Evolutionary conservation across 2,797 vertebrate species (phyloP), one percentile per base, ranked within the genome.

Genomic region (Cirrhinus molitorella): DNA sequence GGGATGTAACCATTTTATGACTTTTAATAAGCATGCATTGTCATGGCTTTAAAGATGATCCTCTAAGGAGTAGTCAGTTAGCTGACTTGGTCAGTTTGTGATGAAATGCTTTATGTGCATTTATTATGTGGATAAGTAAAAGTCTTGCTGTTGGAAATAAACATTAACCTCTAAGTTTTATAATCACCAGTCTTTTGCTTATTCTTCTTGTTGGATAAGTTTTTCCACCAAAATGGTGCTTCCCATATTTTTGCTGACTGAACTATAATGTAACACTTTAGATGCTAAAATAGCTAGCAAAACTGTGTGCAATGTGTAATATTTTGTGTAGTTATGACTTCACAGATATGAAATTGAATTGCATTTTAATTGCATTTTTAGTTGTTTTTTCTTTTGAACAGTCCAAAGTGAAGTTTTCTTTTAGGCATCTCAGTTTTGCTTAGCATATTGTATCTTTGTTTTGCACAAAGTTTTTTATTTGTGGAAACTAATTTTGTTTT

Each of bases 21-120:
- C 47, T 68, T 80, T 55, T 45, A 80, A 80, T 80, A 67, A 67
- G 59, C 17, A 49, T 34, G 76, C 43, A 51, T 51, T 70, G 53
- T 71, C 51, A 59, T 45, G 23, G 11, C 5, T 1, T 71, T 70
- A 57, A 57, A 55, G 11, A 59, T 55, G 13, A 5, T 40, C 23
- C 78, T 68, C 65, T 68, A 14, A 66, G 76, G 76, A 66, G 43
- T 17, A 75, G 31, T 57, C 21, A 13, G 57, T 51, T 79, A 51
- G 28, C 65, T 80, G 49, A 80, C 31, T 43, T 55, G 31, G 65
- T 28, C 34, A 68, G 19, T 13, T 79, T 23, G 43, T 34, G 43
- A 68, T 68, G 7, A 45, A 49, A 65, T 78, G 76, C 43, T 65
- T 43, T 19, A 40, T 25, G 77, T 51, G 14, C 28, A 40, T 68